Evolutionary conservation across 1,140 invertebrate genomes (phyloP), one percentile per base, ranked within the genome.

Genomic region (Eciton burchellii): DNA sequence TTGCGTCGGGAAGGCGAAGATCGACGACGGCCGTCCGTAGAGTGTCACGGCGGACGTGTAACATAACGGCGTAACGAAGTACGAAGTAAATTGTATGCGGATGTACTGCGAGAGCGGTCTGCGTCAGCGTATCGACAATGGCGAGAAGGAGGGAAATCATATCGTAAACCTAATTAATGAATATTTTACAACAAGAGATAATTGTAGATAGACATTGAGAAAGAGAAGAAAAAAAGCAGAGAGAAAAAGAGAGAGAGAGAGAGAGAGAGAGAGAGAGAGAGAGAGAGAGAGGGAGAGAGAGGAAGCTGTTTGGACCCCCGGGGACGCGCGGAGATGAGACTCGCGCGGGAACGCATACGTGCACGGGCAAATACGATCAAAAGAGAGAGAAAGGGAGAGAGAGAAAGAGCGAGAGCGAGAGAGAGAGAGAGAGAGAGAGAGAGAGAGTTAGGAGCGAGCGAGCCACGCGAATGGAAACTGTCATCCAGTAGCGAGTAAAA

Each of bases 111-210:
- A 83, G 66, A 43, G 76, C 57, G 57, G 52, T 74, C n/a, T 60
- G 65, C 81, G 68, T 76, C 43, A 59, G 12, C 43, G 71, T 85
- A 86, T 85, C 85, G 89, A 88, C 81, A 84, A 83, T 84, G 88
- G 86, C 35, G 71, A 63, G 65, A 84, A 90, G 85, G 85, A 85
- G 68, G 89, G 91, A 93, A 94, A 94, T 93, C 93, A 94, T 94
- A 94, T 94, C 93, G 92, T 94, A 93, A 93, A 94, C 92, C 79
- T 92, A 92, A 93, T 35, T 92, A 92, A 93, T 91, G 89, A 93
- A 93, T 93, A 93, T 94, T 94, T 94, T 93, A 93, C 93, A 93
- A 92, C 91, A 91, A 81, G 74, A 72, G 83, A 35, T 86, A 86
- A 86, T 47, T 93, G 92, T 93, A 93, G 93, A 93, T 93, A 93